A percentile compares a stretch with the other conserved stretches of the same genome.
These are phyloP conservation scores for Panorpa germanica DNA, from an alignment of 2,888 invertebrate species.

Conservation along the genomic window DNA sequence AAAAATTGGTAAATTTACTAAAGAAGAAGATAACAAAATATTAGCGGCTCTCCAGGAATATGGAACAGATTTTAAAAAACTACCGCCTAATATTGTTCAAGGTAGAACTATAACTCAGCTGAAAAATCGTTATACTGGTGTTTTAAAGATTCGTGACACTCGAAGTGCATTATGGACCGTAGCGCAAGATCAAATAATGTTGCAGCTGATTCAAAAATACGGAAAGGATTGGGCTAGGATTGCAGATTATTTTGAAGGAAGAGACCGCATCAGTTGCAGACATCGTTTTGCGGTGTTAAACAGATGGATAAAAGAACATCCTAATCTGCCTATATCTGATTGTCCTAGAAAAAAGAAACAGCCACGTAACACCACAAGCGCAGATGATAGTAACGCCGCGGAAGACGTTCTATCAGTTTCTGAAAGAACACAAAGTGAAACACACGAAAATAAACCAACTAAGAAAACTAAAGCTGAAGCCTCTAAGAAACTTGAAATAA, in stretches of 20 bases:
- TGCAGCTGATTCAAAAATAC: slow-evolving; percentile 29
- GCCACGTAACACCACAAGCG: too few relatives aligned
- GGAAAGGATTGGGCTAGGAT: slow-evolving; percentile 32
- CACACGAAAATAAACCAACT: slow-evolving; percentile 17
- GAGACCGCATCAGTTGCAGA: slow-evolving; percentile 35
- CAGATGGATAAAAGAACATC: slow-evolving; percentile 29
- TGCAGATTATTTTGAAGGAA: slow-evolving; percentile 29
- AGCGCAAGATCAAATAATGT: slow-evolving; percentile 37
- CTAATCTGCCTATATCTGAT: slow-evolving; percentile 20
- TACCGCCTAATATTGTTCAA: slow-evolving; percentile 35
- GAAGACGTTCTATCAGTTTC: too few relatives aligned
- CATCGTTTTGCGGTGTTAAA: slow-evolving; percentile 35
- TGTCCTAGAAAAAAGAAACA: slow-evolving; percentile 26
- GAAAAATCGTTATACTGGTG: slow-evolving; percentile 33
- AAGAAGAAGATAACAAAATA: slow-evolving; percentile 45
- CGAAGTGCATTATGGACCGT: slow-evolving; percentile 35
- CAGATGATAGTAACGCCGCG: too few relatives aligned
- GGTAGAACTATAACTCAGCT: slow-evolving; percentile 41
- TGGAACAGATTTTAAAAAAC: slow-evolving; percentile 35
- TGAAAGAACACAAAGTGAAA: too few relatives aligned
- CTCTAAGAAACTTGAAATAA: too few relatives aligned
- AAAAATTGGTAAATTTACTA: slow-evolving; percentile 40
- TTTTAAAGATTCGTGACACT: slow-evolving; percentile 21
- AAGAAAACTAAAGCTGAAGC: too few relatives aligned
- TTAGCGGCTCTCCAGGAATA: slow-evolving; percentile 38